These are phyloP conservation scores for Apostichopus californicus DNA, from an alignment of 35 echinoderm and acorn worm species.

Conservation along the genomic window DNA sequence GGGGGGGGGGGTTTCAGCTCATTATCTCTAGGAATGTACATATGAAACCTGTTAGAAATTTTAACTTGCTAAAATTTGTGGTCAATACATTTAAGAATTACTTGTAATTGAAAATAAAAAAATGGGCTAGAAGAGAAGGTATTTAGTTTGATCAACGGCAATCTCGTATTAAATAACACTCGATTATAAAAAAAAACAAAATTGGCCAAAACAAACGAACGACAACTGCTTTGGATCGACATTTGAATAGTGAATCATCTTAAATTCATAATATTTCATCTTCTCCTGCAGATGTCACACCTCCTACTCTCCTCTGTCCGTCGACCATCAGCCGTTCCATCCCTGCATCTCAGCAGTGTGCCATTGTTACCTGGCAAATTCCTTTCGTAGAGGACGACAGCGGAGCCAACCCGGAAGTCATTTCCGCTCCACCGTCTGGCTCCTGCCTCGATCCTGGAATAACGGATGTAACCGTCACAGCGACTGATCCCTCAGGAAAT, in stretches of 20 bases:
- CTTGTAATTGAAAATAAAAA: too few relatives aligned
- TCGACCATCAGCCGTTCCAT: constrained; percentile 50
- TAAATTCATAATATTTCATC: background rate
- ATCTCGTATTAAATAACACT: too few relatives aligned
- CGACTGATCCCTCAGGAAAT: constrained; percentile 27
- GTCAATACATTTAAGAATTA: too few relatives aligned
- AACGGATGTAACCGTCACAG: background rate
- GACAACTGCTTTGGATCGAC: too few relatives aligned
- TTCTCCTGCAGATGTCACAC: background rate
- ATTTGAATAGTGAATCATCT: background rate
- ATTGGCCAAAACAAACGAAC: too few relatives aligned
- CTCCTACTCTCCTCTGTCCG: constrained; percentile 43
- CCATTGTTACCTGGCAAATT: background rate
- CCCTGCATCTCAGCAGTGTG: background rate
- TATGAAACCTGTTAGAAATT: too few relatives aligned
- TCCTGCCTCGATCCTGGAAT: background rate
- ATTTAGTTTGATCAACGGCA: too few relatives aligned
- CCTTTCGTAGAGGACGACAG: constrained; percentile 29
- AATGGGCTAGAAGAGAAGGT: too few relatives aligned
- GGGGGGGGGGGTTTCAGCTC: too few relatives aligned
- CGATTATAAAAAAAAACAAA: too few relatives aligned
- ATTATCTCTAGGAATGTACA: too few relatives aligned
- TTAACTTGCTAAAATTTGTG: too few relatives aligned
- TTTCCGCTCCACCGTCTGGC: background rate
- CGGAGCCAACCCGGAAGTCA: background rate